Percentiles rank a stretch among this genome's conserved stretches.
These are phyloP conservation scores for Macrophya alboannulata DNA, from an alignment of 2,888 invertebrate species.

Conservation along the genomic window DNA sequence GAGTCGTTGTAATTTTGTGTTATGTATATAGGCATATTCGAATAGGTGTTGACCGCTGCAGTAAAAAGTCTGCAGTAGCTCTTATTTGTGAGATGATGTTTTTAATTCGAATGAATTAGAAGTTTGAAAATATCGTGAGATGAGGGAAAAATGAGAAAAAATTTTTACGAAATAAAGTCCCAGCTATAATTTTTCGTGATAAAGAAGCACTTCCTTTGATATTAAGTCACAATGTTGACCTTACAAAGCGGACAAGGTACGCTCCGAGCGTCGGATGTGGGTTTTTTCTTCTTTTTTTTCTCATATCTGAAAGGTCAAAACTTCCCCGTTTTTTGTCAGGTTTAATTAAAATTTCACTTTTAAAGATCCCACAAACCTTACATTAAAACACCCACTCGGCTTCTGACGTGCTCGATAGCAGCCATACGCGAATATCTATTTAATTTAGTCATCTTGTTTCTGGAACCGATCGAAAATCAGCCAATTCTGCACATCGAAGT, in stretches of 20 bases:
- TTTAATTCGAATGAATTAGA: neutral
- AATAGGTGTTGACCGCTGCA: neutral
- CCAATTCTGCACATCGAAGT: neutral
- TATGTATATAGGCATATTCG: neutral
- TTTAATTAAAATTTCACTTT: conserved; percentile 11
- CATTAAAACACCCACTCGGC: neutral
- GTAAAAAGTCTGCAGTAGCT: neutral
- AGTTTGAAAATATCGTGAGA: neutral
- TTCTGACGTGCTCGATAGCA: neutral
- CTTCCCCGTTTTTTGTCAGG: neutral
- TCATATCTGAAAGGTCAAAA: neutral
- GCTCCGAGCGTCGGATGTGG: neutral
- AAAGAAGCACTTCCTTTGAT: conserved; percentile 38
- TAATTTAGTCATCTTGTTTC: neutral
- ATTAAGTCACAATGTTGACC: conserved; percentile 25
- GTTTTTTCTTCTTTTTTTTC: neutral
- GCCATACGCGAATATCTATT: neutral
- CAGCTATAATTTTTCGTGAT: neutral
- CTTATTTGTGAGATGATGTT: neutral
- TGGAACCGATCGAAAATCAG: neutral
- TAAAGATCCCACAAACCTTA: neutral
- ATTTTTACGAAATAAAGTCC: conserved; percentile 18
- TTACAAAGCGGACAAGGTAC: neutral
- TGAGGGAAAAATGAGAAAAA: conserved; percentile 22
- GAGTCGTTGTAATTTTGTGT: neutral